Evolutionary conservation across 2,797 vertebrate genomes (phyloP).

Genomic region (Ctenochaetus hawaiiensis): DNA sequence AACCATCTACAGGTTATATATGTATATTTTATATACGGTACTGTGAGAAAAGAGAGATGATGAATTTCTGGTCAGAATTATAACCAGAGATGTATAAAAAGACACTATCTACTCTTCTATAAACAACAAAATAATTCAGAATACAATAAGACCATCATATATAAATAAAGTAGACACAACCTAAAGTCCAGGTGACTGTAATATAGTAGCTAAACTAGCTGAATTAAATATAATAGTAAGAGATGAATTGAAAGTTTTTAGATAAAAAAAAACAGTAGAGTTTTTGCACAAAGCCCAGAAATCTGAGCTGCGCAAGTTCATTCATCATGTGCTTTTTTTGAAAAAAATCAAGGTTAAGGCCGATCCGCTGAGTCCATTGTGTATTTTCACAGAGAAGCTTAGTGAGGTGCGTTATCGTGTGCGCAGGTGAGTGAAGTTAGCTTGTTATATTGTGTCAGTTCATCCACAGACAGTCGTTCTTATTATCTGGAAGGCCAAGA

Average conservation of each 20-base stretch:
- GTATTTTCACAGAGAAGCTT: not conserved
- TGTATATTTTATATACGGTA: not conserved
- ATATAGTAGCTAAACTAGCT: too few species aligned
- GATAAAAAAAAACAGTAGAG: too few species aligned
- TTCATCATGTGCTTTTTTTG: too few species aligned
- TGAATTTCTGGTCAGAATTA: too few species aligned
- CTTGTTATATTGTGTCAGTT: constrained; percentile 35
- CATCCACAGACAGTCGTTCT: not conserved
- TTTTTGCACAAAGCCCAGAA: too few species aligned
- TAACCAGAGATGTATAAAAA: too few species aligned
- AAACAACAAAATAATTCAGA: constrained; percentile 54
- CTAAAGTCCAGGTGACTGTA: constrained; percentile 5
- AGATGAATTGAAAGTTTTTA: too few species aligned
- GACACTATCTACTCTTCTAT: not conserved
- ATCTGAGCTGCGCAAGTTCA: too few species aligned
- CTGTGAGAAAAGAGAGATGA: too few species aligned
- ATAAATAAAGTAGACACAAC: not conserved
- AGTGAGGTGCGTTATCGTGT: not conserved
- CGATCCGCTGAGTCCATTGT: too few species aligned
- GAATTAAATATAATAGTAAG: too few species aligned
- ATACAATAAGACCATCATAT: constrained; percentile 33
- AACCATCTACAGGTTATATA: not conserved
- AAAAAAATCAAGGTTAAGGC: too few species aligned
- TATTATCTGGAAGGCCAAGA: constrained; percentile 25
- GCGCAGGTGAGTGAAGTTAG: constrained; percentile 35